Conservation (phyloP, 2,797 vertebrate genomes). For the Chaenodraco wilsoni region DNA sequence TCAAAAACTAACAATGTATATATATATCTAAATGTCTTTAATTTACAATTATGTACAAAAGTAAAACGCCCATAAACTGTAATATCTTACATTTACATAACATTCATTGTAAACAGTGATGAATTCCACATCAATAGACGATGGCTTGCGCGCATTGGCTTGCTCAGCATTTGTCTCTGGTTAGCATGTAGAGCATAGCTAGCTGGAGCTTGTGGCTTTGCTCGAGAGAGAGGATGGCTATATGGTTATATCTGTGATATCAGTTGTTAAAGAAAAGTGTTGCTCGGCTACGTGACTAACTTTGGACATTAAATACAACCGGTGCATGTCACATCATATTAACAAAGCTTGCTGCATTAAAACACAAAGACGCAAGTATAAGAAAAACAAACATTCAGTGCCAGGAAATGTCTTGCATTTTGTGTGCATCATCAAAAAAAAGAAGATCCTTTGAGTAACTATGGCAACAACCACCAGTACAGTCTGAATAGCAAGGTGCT, state of each 20-base stretch:
- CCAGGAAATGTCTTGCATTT: conserved; percentile 74
- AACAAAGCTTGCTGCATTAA: conserved; percentile 68
- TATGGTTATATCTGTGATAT: conserved; percentile 53
- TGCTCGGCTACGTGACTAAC: conserved; percentile 39
- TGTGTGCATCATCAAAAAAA: conserved; percentile 63
- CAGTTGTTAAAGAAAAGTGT: conserved; percentile 51
- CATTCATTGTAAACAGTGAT: conserved; percentile 78
- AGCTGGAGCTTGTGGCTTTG: conserved; percentile 58
- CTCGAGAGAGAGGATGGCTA: conserved; percentile 53
- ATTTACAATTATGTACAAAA: conserved; percentile 78
- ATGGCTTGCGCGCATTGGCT: conserved; percentile 69
- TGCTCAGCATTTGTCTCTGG: conserved; percentile 57
- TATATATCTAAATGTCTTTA: conserved; percentile 75
- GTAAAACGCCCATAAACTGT: conserved; percentile 50
- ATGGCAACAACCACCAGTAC: conserved; percentile 70
- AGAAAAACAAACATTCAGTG: conserved; percentile 74
- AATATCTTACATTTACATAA: conserved; percentile 66
- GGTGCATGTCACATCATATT: conserved; percentile 67
- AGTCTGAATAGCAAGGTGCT: conserved; percentile 73
- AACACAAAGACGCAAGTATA: conserved; percentile 51
- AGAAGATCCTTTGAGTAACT: conserved; percentile 44
- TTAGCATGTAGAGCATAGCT: conserved; percentile 70
- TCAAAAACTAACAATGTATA: conserved; percentile 45
- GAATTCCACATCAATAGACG: conserved; percentile 58
- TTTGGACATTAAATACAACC: conserved; percentile 69